These are phyloP conservation scores for Hestina assimilis DNA, from an alignment of 1,140 invertebrate genomes.

Conservation along the genomic window DNA sequence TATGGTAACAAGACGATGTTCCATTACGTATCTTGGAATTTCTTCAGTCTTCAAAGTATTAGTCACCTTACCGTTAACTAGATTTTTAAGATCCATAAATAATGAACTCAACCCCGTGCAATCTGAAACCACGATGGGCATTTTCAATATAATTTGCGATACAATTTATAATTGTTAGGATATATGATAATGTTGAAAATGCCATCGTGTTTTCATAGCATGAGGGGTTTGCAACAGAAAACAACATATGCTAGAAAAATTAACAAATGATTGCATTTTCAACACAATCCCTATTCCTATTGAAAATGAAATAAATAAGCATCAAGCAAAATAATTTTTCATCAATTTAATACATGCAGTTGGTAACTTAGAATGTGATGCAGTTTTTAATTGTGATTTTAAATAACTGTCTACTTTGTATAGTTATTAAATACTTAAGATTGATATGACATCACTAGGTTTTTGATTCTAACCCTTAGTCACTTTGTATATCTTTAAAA, in stretches of 20 bases:
- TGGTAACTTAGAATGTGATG: too few relatives aligned
- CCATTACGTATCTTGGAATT: constrained; percentile 44
- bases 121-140: constrained; percentile 78
- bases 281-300: constrained; percentile 65
- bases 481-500: too few relatives aligned
- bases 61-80: constrained; percentile 70
- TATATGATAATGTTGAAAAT: constrained; percentile 72
- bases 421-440: too few relatives aligned
- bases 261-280: constrained; percentile 76
- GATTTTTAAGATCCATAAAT: constrained; percentile 72
- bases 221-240: constrained; percentile 64
- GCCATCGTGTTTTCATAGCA: constrained; percentile 75
- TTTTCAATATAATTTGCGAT: constrained; percentile 60
- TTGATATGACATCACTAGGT: too few relatives aligned
- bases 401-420: too few relatives aligned
- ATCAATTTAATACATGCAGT: too few relatives aligned
- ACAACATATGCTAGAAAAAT: constrained; percentile 56
- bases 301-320: constrained; percentile 34
- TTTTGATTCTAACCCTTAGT: too few relatives aligned
- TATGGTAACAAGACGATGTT: constrained; percentile 72
- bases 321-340: constrained; percentile 36
- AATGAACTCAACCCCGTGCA: constrained; percentile 64
- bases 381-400: too few relatives aligned
- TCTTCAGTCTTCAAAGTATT: constrained; percentile 57
- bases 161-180: constrained; percentile 31